Base-by-base conservation (phyloP, 1,140 invertebrate genomes). In the Lutraria rhynchaena region DNA sequence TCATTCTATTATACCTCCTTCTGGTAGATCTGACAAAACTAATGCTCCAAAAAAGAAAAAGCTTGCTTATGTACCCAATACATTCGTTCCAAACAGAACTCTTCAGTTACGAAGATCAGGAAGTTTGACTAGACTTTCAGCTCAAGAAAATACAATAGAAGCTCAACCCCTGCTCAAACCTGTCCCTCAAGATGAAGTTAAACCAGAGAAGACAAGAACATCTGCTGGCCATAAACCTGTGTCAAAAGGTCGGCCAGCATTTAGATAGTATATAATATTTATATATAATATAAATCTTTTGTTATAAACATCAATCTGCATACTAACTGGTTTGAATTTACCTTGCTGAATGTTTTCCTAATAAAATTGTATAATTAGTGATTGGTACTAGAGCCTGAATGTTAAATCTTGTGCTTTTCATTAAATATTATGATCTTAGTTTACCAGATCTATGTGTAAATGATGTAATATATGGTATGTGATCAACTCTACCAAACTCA, bases 31-130 rank as follows among this genome's bases (percentile, higher is more conserved):
- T 13, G 29, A 65, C 24, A 61, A 63, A 81, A 67, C 69, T 13
- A 55, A 67, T 49, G 74, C 55, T 63, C 9, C 65, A 27, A 71
- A 44, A 29, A 77, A 77, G 58, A 82, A 83, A 27, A 85, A 83
- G 69, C 60, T 74, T 29, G 83, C 81, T n/a, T 89, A 87, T 74
- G 80, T 86, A 15, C 86, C 88, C 46, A 87, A 87, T 63, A 75
- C 85, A 24, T 85, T 86, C 81, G 85, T 89, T 13, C 85, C 88
- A 13, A 89, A 89, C 61, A 80, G 81, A 83, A 89, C 88, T 57
- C 57, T 89, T n/a, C 58, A 84, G 51, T 65, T 89, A 29, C 73
- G 86, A 60, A 80, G 86, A 44, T 86, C 88, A 53, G 84, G 84
- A 13, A 89, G 88, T 75, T 74, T 85, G 27, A 84, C 73, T 41